Evolutionary conservation across 2,888 invertebrate genomes (phyloP), one percentile per base, ranked within the genome.

Genomic region (Octodonta nipae): DNA sequence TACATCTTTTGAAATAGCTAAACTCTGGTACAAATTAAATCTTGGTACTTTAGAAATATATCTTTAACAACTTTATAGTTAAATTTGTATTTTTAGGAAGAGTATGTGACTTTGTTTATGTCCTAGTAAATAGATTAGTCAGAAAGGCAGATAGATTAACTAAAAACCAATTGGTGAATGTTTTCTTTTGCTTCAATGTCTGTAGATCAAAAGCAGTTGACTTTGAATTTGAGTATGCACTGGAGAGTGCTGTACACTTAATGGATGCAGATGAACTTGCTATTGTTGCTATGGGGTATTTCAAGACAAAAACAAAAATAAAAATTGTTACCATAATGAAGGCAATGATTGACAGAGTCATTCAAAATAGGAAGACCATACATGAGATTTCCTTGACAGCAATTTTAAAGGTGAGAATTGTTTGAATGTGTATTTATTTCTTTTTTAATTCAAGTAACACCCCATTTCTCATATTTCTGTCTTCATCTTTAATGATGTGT

Each of bases 221-320:
- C 62, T 76, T 77, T 43, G 75, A 78, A 44, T 64, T 78, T 32
- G 80, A 84, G 60, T 52, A 68, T 28, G 63, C 65, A 25, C 47
- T 79, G 33, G 56, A 65, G 15, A 51, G 65, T 3, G 57, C 60
- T 33, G 62, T 78, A n/a, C 48, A 69, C 5, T 51, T 68, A 13
- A 68, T 81, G 51, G 66, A 63, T 13, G 44, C 75, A 4, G 70
- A 76, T 42, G 83, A 86, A 51, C 55, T 84, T 35, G 78, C 75
- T 7, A 67, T 85, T 8, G 67, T 79, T 44, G 68, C 76, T 3
- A 74, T 81, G 71, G 82, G 78, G 0, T 83, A 79, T 55, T 86
- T 86, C 48, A 84, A 84, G 63, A 76, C 75, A 10, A 69, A 75
- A 60, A 76, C 73, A 2, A 69, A 65, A 10, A 65, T 85, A 29